These are phyloP conservation scores for Acronicta alni DNA, from an alignment of 2,888 invertebrate genomes.

Conservation along the genomic window DNA sequence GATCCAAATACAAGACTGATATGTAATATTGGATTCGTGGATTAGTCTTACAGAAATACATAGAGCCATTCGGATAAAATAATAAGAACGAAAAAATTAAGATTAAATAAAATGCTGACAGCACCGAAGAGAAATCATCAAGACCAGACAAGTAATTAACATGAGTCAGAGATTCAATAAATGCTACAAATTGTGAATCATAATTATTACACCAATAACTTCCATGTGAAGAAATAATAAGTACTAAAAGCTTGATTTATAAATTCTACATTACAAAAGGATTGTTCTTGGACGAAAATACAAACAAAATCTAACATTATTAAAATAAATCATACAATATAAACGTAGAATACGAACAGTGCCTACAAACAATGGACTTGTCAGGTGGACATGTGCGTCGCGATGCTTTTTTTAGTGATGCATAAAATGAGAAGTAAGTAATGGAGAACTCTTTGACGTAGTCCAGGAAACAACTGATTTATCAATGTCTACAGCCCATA, in stretches of 20 bases:
- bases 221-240: constrained; percentile 3
- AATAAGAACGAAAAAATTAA: constrained; percentile 13
- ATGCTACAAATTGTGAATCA: constrained; percentile 11
- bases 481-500: no score
- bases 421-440: no score
- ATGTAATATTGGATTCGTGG: constrained; percentile 36
- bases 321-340: constrained; percentile 22
- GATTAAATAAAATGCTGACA: constrained; percentile 60
- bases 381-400: constrained; percentile 16
- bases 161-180: constrained; percentile 20
- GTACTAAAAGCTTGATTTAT: constrained; percentile 4
- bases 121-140: constrained; percentile 58
- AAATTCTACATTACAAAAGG: constrained; percentile 5
- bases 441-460: no score
- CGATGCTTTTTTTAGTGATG: neutral
- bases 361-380: constrained; percentile 24
- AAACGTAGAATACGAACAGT: constrained; percentile 10
- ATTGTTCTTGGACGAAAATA: constrained; percentile 16
- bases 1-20: constrained; percentile 48
- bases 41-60: constrained; percentile 23
- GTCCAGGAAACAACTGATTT: no score
- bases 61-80: constrained; percentile 16
- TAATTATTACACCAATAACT: constrained; percentile 6
- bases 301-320: constrained; percentile 25
- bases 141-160: neutral